Evolutionary conservation across 2,113 vertebrate species (phyloP).

Genomic region (Cyphomyrus discorhynchus): DNA sequence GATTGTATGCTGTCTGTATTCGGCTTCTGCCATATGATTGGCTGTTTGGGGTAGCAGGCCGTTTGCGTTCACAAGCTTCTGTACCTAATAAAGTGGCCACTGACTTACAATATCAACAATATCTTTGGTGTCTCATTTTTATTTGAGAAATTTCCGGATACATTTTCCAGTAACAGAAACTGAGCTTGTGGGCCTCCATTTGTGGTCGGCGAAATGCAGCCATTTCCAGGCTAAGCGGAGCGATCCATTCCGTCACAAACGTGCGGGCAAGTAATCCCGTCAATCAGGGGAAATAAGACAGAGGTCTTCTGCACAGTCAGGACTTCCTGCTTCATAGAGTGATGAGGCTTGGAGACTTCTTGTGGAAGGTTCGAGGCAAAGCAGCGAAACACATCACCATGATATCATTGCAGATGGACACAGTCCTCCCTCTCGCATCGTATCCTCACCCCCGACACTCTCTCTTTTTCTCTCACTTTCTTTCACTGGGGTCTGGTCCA

Average conservation of each 20-base stretch:
- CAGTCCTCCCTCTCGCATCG: background rate
- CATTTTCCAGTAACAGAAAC: background rate
- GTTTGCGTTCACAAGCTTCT: background rate
- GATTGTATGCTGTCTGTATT: background rate
- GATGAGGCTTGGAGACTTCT: background rate
- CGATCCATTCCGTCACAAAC: background rate
- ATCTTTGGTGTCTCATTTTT: background rate
- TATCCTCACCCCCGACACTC: background rate
- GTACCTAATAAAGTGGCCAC: background rate
- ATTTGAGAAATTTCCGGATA: background rate
- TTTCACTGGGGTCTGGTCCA: conserved; percentile 3
- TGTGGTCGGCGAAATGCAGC: background rate
- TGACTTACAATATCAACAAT: background rate
- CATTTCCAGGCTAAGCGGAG: background rate
- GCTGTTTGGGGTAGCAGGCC: background rate
- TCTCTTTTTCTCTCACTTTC: background rate
- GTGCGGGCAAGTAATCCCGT: background rate
- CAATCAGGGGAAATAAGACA: background rate
- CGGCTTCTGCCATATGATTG: background rate
- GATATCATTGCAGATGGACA: conserved; percentile 15
- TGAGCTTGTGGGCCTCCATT: background rate
- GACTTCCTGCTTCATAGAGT: background rate
- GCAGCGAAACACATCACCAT: conserved; percentile 10
- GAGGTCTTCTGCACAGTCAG: background rate
- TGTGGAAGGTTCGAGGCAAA: background rate